Evolutionary conservation across 2,113 vertebrate species (phyloP).

Genomic region (Cottus gobio): DNA sequence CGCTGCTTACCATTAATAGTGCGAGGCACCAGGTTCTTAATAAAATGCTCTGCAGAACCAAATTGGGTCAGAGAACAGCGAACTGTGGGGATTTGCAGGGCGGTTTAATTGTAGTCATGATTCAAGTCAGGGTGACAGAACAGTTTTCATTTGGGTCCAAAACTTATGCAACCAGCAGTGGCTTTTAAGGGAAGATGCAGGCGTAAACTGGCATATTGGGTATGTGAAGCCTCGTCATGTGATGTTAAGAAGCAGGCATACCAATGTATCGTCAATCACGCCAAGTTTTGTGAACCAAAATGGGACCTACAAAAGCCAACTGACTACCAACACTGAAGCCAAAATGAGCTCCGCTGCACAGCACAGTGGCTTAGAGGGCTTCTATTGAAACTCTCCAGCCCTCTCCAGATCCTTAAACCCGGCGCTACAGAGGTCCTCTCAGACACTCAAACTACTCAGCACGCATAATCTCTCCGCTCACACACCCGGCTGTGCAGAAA

Average conservation of each 20-base stretch:
- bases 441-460: slow-evolving; percentile 66
- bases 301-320: slow-evolving; percentile 21
- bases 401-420: slow-evolving; percentile 70
- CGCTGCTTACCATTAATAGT: slow-evolving; percentile 19
- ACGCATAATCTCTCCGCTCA: slow-evolving; percentile 65
- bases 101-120: slow-evolving; percentile 44
- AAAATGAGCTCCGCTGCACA: slow-evolving; percentile 37
- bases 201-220: no score
- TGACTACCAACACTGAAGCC: slow-evolving; percentile 3
- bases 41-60: slow-evolving; percentile 32
- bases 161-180: neutral
- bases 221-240: neutral
- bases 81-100: slow-evolving; percentile 4
- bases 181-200: no score
- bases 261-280: neutral
- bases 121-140: slow-evolving; percentile 25
- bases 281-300: slow-evolving; percentile 25
- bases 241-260: neutral
- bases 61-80: slow-evolving; percentile 23
- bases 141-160: slow-evolving; percentile 18
- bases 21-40: slow-evolving; percentile 7
- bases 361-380: slow-evolving; percentile 54
- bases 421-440: slow-evolving; percentile 61
- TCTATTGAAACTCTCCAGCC: slow-evolving; percentile 61
- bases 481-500: slow-evolving; percentile 62